Percentiles rank a stretch among this genome's conserved stretches.
Evolutionary conservation across 2,113 vertebrate genomes (phyloP).

Genomic region (Rhombomys opimus): DNA sequence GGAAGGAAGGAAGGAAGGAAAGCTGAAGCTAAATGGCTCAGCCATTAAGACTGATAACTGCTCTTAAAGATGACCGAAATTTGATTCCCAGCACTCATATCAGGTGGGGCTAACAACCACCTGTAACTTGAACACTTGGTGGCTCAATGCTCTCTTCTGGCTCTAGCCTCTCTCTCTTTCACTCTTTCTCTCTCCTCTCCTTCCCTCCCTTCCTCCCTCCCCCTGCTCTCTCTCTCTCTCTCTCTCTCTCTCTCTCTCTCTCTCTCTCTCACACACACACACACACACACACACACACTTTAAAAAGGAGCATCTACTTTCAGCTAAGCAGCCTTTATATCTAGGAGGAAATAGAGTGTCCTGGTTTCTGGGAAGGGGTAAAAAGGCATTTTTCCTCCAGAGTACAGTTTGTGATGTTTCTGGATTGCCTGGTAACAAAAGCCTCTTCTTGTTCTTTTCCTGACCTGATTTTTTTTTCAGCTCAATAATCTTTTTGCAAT

Average conservation of each 20-base stretch:
- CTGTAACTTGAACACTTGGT: not conserved
- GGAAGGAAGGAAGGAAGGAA: not conserved
- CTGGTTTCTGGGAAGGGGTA: constrained; percentile 21
- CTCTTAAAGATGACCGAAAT: not conserved
- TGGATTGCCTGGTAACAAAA: constrained; percentile 53
- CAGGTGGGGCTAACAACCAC: not conserved
- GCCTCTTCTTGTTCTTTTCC: constrained; percentile 20
- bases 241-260: not conserved
- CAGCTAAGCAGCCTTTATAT: not conserved
- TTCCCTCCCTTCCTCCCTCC: not conserved
- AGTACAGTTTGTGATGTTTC: constrained; percentile 37
- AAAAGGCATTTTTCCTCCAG: constrained; percentile 54
- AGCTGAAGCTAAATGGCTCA: not conserved
- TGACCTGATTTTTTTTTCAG: constrained; percentile 61
- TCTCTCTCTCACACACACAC: not conserved
- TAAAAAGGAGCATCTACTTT: not conserved
- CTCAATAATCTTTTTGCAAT: constrained; percentile 47
- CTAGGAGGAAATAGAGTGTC: not conserved
- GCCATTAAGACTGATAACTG: not conserved
- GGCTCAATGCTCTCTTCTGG: not conserved
- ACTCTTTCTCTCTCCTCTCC: too few species aligned
- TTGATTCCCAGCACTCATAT: too few species aligned
- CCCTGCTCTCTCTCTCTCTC: not conserved
- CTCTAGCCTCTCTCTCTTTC: too few species aligned
- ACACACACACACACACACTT: not conserved